Base-by-base conservation (phyloP, 37 sponge, comb jelly and placozoan genomes). In the Theonella swinhoei region DNA sequence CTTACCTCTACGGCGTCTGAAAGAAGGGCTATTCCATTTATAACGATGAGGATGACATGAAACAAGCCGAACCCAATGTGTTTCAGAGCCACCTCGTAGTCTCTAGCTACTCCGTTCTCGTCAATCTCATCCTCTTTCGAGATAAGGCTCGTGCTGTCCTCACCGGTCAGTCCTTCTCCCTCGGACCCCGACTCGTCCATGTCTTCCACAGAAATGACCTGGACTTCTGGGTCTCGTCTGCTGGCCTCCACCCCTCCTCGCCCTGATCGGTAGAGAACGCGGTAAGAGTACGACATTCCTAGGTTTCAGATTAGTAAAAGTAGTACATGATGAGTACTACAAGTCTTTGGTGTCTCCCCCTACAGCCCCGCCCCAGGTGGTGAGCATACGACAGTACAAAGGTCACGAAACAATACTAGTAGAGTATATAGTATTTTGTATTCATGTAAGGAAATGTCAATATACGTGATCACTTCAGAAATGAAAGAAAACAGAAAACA, bases 1-100 rank as follows among this genome's bases (percentile, higher is more conserved):
- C 54, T 47, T 14, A 47, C 83, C 36, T 93, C 93, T 1, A 89
- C 72, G 1, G 90, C 82, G 80, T 93, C 93, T 14, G 93, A 85
- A 1, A 90, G 43, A 19, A 89, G 83, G 23, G 91, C 93, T 9
- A 93, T 11, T 4, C 93, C 93, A 33, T 71, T 86, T 22, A 63
- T 75, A 39, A 81, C 1, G 47, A 93, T 47, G 36, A 89, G 67
- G 2, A 89, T 0, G 2, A 83, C 19, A 32, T 93, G 93, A 61
- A 89, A 89, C 25, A 68, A 31, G 9, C 93, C 93, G 41, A 89
- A 85, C 3, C 93, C 90, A 22, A 89, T 32, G 41, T 77, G 25
- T 19, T 85, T 76, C 24, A 93, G 74, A 0, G 83, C 90, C 26
- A 77, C 84, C 42, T 93, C 91, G 72, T 93, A 93, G 20, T 89